phyloP scores from a whole-genome alignment of 1,140 invertebrate species.

The Aphelinus certus region DNA sequence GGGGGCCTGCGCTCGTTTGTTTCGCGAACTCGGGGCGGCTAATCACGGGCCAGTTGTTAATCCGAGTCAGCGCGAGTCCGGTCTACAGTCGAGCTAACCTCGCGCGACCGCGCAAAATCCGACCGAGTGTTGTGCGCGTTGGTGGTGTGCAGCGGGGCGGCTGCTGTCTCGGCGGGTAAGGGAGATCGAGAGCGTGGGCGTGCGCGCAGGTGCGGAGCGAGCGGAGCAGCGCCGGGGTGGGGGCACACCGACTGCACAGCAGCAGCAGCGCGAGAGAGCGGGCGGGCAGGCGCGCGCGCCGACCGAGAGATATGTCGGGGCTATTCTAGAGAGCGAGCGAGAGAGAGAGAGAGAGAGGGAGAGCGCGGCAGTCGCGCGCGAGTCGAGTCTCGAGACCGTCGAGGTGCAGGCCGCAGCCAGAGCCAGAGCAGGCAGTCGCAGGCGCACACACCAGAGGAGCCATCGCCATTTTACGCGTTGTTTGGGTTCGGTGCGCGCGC shows the following conservation, averaged over 20 bases:
- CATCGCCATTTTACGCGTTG: slow-evolving; percentile 40
- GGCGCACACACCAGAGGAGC: slow-evolving; percentile 13
- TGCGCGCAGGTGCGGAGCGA: no score
- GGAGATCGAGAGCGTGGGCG: not conserved
- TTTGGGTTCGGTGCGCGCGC: slow-evolving; percentile 5
- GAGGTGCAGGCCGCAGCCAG: not conserved
- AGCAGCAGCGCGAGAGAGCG: not conserved
- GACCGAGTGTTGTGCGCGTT: no score
- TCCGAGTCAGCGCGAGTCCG: no score
- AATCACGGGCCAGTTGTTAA: no score
- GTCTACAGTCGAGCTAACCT: no score
- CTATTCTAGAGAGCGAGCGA: not conserved
- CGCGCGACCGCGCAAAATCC: no score
- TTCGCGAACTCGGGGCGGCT: no score
- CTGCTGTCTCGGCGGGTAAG: not conserved
- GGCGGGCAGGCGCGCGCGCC: not conserved
- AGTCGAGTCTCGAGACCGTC: not conserved
- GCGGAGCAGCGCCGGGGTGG: not conserved
- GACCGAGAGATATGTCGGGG: no score
- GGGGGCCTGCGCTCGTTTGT: no score
- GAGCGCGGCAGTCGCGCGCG: not conserved
- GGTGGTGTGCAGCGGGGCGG: not conserved
- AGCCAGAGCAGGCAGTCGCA: not conserved
- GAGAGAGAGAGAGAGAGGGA: not conserved
- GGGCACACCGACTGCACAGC: not conserved